Evolutionary conservation across 2,888 invertebrate species (phyloP).

Genomic region (Yponomeuta sedellus): DNA sequence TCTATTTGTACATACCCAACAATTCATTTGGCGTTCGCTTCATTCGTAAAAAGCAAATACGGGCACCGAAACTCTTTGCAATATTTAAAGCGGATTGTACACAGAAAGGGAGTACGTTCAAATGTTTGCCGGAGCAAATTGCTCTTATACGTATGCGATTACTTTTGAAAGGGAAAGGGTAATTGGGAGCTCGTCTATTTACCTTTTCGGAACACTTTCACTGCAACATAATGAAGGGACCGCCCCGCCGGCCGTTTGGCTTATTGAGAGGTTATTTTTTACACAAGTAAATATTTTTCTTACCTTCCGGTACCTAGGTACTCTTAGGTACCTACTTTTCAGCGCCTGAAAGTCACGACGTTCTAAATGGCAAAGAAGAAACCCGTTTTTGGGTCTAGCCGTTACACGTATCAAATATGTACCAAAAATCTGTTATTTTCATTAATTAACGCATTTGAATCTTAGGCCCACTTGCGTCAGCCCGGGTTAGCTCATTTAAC

Average conservation of each 20-base stretch:
- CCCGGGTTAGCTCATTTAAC: no score
- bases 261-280: not conserved
- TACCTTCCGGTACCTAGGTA: no score
- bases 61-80: not conserved
- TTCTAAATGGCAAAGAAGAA: no score
- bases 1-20: not conserved
- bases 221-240: not conserved
- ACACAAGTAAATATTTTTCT: no score
- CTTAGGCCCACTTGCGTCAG: no score
- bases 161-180: not conserved
- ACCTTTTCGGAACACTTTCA: not conserved
- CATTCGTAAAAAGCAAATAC: not conserved
- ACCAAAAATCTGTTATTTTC: no score
- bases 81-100: conserved; percentile 1
- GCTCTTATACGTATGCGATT: conserved; percentile 3
- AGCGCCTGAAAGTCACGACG: no score
- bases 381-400: no score
- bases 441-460: no score
- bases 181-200: not conserved
- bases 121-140: not conserved
- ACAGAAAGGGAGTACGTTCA: not conserved
- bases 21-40: not conserved
- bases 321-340: no score
- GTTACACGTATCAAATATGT: no score
- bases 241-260: not conserved